phyloP scores from a whole-genome alignment of 2,888 invertebrate species.

The Sisyra terminalis region DNA sequence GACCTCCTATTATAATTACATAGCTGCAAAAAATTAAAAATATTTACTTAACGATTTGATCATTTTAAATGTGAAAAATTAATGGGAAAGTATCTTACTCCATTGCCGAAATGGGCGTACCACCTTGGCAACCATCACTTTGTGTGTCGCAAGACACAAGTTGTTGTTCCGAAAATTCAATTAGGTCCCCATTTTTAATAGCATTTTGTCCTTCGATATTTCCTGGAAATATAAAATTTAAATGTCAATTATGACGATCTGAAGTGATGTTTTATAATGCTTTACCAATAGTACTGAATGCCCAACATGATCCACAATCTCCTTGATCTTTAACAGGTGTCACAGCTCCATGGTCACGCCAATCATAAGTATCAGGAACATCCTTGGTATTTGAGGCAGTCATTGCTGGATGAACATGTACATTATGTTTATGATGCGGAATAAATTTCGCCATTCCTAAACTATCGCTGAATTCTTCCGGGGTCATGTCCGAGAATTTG shows the following conservation, averaged over 20 bases:
- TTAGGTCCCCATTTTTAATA: constrained; percentile 53
- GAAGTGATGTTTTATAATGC: no score
- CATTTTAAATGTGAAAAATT: background rate
- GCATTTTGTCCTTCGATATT: constrained; percentile 94
- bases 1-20: constrained; percentile 73
- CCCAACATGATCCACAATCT: constrained; percentile 85
- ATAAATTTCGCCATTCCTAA: no score
- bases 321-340: constrained; percentile 83
- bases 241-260: no score
- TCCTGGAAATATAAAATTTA: no score
- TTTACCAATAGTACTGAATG: constrained; percentile 64
- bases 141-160: constrained; percentile 88
- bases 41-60: background rate
- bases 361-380: constrained; percentile 60
- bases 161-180: constrained; percentile 88
- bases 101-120: constrained; percentile 77
- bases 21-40: constrained; percentile 35
- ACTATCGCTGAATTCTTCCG: no score
- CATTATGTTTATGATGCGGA: no score
- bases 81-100: constrained; percentile 30
- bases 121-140: constrained; percentile 82
- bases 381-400: no score
- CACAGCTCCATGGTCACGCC: constrained; percentile 72
- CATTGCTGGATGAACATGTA: no score
- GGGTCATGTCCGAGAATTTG: no score